These are phyloP conservation scores for Perca flavescens DNA, from an alignment of 2,113 vertebrate genomes.

Conservation along the genomic window DNA sequence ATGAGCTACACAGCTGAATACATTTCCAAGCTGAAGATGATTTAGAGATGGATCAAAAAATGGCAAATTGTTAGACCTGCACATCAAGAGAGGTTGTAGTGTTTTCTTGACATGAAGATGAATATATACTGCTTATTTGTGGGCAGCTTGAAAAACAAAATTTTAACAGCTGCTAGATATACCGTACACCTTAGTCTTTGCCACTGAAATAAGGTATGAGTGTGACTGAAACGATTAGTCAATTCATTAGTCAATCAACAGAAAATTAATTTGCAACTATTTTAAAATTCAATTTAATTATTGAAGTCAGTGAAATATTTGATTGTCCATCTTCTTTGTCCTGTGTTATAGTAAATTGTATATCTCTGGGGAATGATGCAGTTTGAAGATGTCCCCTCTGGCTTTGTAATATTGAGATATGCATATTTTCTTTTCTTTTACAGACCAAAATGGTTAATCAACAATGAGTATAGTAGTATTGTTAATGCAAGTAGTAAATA, in stretches of 20 bases:
- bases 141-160: neutral
- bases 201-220: neutral
- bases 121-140: neutral
- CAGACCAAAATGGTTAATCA: neutral
- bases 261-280: no score
- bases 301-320: neutral
- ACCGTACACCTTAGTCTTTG: neutral
- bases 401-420: neutral
- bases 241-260: no score
- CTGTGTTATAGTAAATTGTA: neutral
- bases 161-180: neutral
- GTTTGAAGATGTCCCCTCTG: neutral
- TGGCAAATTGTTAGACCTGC: neutral
- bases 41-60: slow-evolving; percentile 28
- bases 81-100: neutral
- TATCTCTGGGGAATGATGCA: neutral
- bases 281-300: no score
- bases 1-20: slow-evolving; percentile 43
- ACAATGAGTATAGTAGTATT: no score
- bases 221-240: neutral
- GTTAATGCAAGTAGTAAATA: neutral
- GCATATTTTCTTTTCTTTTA: neutral
- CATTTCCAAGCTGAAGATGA: slow-evolving; percentile 21
- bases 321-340: no score
- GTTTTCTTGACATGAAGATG: neutral